phyloP scores from a whole-genome alignment of 2,888 invertebrate genomes.

The Strigamia transsilvanica region DNA sequence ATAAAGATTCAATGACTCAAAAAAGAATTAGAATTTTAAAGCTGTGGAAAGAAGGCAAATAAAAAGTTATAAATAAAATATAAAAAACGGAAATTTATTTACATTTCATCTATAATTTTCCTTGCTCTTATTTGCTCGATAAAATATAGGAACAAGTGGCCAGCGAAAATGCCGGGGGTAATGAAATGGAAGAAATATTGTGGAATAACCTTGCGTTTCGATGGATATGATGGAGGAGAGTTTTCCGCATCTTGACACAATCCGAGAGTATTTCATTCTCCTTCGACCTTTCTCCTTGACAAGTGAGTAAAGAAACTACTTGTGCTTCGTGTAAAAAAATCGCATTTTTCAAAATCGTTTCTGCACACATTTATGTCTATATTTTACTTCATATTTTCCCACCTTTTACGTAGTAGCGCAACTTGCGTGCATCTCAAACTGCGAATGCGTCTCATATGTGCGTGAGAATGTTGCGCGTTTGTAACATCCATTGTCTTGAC shows the following conservation, averaged over 20 bases:
- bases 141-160: background rate
- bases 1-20: background rate
- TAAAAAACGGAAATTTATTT: background rate
- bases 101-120: background rate
- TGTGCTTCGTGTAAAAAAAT: background rate
- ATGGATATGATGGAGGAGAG: background rate
- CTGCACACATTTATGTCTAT: background rate
- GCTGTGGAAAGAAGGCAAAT: background rate
- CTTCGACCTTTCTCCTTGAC: slow-evolving; percentile 15
- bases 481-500: background rate
- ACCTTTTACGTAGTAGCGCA: background rate
- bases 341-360: slow-evolving; percentile 17
- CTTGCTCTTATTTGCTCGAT: background rate
- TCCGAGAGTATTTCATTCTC: background rate
- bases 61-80: background rate
- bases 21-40: background rate
- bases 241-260: slow-evolving; percentile 2
- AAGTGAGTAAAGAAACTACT: background rate
- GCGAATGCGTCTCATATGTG: background rate
- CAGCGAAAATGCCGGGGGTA: background rate
- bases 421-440: background rate
- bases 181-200: slow-evolving; percentile 1
- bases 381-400: background rate
- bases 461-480: background rate
- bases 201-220: background rate